These are phyloP conservation scores for Nymphalis polychloros DNA, from an alignment of 2,888 invertebrate species.

Conservation along the genomic window DNA sequence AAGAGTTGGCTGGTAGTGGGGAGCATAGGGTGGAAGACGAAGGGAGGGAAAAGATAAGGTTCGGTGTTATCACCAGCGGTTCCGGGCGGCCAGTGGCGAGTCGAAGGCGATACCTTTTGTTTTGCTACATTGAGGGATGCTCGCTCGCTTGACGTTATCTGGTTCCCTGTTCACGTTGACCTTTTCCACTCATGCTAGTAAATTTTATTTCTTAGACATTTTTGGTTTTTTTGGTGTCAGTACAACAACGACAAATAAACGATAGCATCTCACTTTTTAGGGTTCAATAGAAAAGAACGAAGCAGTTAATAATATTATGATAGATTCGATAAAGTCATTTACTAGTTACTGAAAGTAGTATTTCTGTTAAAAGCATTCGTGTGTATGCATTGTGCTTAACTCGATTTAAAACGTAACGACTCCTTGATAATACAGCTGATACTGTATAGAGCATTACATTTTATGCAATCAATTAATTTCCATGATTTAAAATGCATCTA, in stretches of 20 bases:
- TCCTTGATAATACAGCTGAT: background rate
- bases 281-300: background rate
- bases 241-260: slow-evolving; percentile 54
- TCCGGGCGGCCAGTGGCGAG: slow-evolving; percentile 75
- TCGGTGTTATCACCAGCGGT: slow-evolving; percentile 71
- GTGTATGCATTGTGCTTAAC: background rate
- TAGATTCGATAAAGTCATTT: too few relatives aligned
- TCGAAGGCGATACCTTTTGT: slow-evolving; percentile 80
- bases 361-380: background rate
- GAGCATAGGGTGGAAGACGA: slow-evolving; percentile 50
- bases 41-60: slow-evolving; percentile 71
- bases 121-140: slow-evolving; percentile 77
- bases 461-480: too few relatives aligned
- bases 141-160: slow-evolving; percentile 77
- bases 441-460: too few relatives aligned
- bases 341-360: too few relatives aligned
- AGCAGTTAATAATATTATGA: background rate
- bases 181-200: slow-evolving; percentile 73
- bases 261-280: slow-evolving; percentile 49
- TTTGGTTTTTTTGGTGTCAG: slow-evolving; percentile 51
- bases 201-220: slow-evolving; percentile 74
- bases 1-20: slow-evolving; percentile 72
- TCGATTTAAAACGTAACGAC: background rate
- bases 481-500: too few relatives aligned
- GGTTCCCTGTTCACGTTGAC: slow-evolving; percentile 65